Conservation (phyloP, 2,113 vertebrate species). For the Haemorhous mexicanus region DNA sequence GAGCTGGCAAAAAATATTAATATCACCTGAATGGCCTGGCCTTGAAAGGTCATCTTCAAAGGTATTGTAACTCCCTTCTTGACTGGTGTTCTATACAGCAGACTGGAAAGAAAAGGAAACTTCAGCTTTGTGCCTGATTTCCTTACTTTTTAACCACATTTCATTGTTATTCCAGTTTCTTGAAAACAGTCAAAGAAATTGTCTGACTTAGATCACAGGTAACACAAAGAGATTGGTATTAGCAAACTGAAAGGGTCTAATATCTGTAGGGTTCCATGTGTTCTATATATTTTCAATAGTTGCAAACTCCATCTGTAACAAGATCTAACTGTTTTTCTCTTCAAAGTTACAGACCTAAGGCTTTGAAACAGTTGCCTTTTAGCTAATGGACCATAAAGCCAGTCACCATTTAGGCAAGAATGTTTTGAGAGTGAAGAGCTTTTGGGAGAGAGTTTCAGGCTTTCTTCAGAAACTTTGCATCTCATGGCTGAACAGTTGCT, state of each 20-base stretch:
- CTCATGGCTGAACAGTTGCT: not conserved
- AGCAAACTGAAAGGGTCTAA: not conserved
- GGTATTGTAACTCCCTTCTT: not conserved
- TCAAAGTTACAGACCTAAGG: not conserved
- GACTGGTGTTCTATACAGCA: not conserved
- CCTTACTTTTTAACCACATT: not conserved
- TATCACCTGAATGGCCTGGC: not conserved
- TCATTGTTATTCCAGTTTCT: not conserved
- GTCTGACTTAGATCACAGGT: slow-evolving; percentile 3
- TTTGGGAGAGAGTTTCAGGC: not conserved
- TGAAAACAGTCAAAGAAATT: not conserved
- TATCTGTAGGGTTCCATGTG: slow-evolving; percentile 11
- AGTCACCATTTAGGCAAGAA: not conserved
- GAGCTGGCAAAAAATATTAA: slow-evolving; percentile 12
- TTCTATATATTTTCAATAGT: slow-evolving; percentile 32
- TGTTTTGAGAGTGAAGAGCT: not conserved
- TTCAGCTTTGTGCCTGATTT: slow-evolving; percentile 26
- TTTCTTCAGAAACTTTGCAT: not conserved
- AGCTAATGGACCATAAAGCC: not conserved
- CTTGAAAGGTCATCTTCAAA: slow-evolving; percentile 23
- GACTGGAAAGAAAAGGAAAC: not conserved
- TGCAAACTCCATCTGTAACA: not conserved
- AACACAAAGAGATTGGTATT: not conserved
- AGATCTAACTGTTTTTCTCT: slow-evolving; percentile 32
- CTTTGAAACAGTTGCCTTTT: slow-evolving; percentile 14